Percentiles rank a stretch among this genome's conserved stretches.
These are phyloP conservation scores for Alentia gelatinosa DNA, from an alignment of 2,888 invertebrate genomes.

Conservation along the genomic window DNA sequence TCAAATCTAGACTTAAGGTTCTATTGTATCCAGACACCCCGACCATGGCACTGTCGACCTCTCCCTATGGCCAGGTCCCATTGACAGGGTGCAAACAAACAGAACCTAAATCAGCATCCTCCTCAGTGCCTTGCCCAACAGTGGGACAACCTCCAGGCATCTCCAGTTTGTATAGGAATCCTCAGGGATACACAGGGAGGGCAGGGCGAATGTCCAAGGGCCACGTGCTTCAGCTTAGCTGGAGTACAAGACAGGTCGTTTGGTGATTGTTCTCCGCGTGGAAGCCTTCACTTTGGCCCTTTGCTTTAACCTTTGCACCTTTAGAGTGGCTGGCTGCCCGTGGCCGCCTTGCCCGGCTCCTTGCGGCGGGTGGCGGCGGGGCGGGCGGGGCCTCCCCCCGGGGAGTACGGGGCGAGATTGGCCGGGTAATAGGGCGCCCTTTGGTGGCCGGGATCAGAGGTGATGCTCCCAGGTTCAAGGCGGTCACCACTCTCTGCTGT, in stretches of 20 bases:
- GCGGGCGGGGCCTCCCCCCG: neutral
- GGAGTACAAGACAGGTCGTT: neutral
- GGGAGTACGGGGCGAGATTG: neutral
- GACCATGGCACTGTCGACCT: neutral
- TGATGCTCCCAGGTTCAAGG: slow-evolving; percentile 10
- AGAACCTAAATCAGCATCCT: neutral
- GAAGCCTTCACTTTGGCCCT: slow-evolving; percentile 14
- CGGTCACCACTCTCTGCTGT: neutral
- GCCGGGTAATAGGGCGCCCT: slow-evolving; percentile 9
- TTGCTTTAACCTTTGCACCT: neutral
- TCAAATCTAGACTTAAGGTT: neutral
- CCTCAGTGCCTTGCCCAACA: neutral
- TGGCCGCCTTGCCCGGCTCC: neutral
- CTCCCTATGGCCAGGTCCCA: neutral
- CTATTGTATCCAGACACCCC: neutral
- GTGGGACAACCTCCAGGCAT: neutral
- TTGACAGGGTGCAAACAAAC: slow-evolving; percentile 33
- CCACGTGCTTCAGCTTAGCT: neutral
- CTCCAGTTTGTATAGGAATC: neutral
- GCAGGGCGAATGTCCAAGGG: slow-evolving; percentile 7
- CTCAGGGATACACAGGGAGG: neutral
- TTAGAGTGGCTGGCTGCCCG: neutral
- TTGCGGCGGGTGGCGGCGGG: neutral
- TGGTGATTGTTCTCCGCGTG: neutral
- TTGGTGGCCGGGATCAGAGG: slow-evolving; percentile 30